phyloP scores from a whole-genome alignment of 2,797 vertebrate genomes.

The Cynopterus sphinx region DNA sequence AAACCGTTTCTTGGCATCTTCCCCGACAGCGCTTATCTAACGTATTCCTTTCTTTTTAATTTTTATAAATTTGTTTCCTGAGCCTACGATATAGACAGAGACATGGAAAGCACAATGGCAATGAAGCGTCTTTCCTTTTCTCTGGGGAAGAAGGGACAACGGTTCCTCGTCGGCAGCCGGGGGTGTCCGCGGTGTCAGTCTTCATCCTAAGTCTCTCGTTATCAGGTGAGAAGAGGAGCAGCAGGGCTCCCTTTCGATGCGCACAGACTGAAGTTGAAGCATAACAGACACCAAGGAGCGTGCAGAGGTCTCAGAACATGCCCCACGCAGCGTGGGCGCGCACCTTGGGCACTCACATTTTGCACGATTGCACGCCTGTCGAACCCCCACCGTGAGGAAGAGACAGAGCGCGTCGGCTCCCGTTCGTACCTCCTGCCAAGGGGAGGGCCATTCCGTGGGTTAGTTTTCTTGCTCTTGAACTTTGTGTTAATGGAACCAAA shows the following conservation, averaged over 20 bases:
- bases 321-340: fast-evolving
- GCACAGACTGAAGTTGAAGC: neutral
- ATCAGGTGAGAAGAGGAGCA: neutral
- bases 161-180: neutral
- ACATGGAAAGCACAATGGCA: too few species aligned
- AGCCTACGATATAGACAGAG: neutral
- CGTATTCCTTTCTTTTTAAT: conserved; percentile 13
- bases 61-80: neutral
- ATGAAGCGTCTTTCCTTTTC: neutral
- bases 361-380: fast-evolving
- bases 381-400: neutral
- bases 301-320: fast-evolving
- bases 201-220: neutral
- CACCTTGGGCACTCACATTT: neutral
- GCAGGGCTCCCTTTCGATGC: neutral
- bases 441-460: fast-evolving
- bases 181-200: fast-evolving
- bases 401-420: fast-evolving
- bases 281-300: neutral
- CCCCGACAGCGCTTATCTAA: neutral
- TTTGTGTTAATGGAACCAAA: fast-evolving
- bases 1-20: neutral
- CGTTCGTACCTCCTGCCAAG: fast-evolving
- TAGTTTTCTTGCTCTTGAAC: neutral
- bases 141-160: neutral